phyloP scores from a whole-genome alignment of 2,797 vertebrate species.

The Alfaro cultratus region DNA sequence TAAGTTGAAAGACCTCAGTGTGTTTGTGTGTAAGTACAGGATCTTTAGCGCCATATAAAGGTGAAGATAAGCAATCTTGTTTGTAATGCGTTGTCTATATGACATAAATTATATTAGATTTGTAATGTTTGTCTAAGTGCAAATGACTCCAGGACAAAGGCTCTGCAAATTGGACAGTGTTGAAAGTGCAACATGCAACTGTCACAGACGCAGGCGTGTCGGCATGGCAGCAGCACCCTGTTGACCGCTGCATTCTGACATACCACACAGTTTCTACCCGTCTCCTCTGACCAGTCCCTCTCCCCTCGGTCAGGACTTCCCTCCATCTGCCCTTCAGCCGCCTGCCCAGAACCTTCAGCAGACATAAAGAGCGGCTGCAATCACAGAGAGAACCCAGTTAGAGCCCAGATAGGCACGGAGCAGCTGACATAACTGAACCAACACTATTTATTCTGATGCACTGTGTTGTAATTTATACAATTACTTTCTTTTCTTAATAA shows the following conservation, averaged over 20 bases:
- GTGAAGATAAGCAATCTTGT: neutral
- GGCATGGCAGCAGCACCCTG: conserved; percentile 92
- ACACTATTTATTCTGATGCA: neutral
- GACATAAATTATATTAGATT: neutral
- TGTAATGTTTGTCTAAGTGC: conserved; percentile 61
- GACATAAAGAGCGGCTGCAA: conserved; percentile 96
- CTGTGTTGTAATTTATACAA: neutral
- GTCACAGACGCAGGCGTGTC: conserved; percentile 92
- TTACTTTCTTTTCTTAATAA: neutral
- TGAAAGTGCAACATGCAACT: conserved; percentile 87
- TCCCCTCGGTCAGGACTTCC: conserved; percentile 5
- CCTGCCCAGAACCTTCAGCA: conserved; percentile 63
- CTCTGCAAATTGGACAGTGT: conserved; percentile 95
- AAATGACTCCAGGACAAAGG: conserved; percentile 92
- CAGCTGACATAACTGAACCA: neutral
- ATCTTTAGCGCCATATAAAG: neutral
- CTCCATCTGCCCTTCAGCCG: neutral
- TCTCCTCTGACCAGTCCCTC: conserved; percentile 64
- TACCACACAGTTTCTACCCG: conserved; percentile 90
- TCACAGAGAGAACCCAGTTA: conserved; percentile 21
- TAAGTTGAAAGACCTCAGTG: neutral
- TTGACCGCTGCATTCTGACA: conserved; percentile 93
- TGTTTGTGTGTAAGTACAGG: neutral
- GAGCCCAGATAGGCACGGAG: neutral
- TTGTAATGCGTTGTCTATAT: neutral